These are phyloP conservation scores for Gavia stellata DNA, from an alignment of 2,113 vertebrate genomes.

Conservation along the genomic window DNA sequence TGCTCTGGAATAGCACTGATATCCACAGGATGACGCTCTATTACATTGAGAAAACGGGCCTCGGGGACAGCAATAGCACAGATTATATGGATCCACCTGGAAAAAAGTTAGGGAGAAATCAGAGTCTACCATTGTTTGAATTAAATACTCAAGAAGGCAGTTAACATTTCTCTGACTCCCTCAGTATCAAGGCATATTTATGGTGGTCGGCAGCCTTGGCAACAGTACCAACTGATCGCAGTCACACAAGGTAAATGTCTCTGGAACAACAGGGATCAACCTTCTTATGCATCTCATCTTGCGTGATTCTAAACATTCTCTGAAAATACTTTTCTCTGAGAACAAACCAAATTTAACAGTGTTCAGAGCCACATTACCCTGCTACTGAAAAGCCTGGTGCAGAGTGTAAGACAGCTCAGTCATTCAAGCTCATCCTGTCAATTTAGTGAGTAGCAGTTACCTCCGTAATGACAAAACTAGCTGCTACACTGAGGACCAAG, in stretches of 20 bases:
- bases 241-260: neutral
- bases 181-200: neutral
- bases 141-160: neutral
- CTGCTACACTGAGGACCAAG: neutral
- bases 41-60: conserved; percentile 85
- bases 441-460: accelerated
- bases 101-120: neutral
- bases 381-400: neutral
- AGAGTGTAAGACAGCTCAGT: neutral
- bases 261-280: neutral
- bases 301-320: neutral
- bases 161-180: conserved; percentile 40
- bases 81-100: conserved; percentile 93
- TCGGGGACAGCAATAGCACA: conserved; percentile 93
- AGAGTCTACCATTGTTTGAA: neutral
- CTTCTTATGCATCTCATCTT: neutral
- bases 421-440: neutral
- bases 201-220: neutral
- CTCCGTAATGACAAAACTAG: neutral
- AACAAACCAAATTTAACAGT: neutral
- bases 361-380: neutral
- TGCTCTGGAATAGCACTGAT: conserved; percentile 87
- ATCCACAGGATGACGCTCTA: conserved; percentile 90
- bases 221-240: neutral
- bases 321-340: neutral